Percentiles rank a stretch among this genome's conserved stretches.
phyloP scores from a whole-genome alignment of 1,140 invertebrate genomes.

The Trichonephila clavata region DNA sequence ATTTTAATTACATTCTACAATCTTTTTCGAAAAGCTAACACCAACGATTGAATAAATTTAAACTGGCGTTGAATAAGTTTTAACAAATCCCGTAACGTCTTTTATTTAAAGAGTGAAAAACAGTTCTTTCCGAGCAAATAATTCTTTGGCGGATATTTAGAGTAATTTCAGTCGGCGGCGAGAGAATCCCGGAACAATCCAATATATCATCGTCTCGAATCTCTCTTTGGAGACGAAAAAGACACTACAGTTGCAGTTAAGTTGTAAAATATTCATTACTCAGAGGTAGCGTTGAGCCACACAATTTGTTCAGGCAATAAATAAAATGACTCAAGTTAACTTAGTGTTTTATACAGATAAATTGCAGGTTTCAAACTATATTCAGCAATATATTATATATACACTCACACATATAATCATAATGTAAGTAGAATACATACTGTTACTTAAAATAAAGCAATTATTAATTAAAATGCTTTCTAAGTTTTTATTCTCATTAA shows the following conservation, averaged over 20 bases:
- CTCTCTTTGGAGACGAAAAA: background rate
- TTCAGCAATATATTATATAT: too few relatives aligned
- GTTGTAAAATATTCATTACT: slow-evolving; percentile 14
- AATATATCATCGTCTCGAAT: slow-evolving; percentile 6
- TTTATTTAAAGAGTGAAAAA: background rate
- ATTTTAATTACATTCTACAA: too few relatives aligned
- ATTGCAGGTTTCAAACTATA: too few relatives aligned
- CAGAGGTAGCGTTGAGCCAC: background rate
- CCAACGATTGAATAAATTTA: background rate
- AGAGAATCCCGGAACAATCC: background rate
- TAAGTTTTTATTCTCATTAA: too few relatives aligned
- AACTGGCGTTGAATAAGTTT: background rate
- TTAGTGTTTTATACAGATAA: too few relatives aligned
- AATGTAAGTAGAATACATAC: too few relatives aligned
- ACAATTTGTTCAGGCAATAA: too few relatives aligned
- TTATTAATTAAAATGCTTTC: too few relatives aligned
- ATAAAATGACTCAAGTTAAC: too few relatives aligned
- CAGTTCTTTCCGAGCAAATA: background rate
- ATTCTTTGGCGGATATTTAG: slow-evolving; percentile 25
- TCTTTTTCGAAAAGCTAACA: too few relatives aligned
- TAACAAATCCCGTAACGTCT: background rate
- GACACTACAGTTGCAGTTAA: background rate
- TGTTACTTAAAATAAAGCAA: too few relatives aligned
- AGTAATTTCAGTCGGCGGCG: background rate
- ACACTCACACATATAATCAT: too few relatives aligned